Percentiles rank a stretch among this genome's conserved stretches.
These are phyloP conservation scores for Caligus rogercresseyi DNA, from an alignment of 1,140 invertebrate genomes.

Conservation along the genomic window DNA sequence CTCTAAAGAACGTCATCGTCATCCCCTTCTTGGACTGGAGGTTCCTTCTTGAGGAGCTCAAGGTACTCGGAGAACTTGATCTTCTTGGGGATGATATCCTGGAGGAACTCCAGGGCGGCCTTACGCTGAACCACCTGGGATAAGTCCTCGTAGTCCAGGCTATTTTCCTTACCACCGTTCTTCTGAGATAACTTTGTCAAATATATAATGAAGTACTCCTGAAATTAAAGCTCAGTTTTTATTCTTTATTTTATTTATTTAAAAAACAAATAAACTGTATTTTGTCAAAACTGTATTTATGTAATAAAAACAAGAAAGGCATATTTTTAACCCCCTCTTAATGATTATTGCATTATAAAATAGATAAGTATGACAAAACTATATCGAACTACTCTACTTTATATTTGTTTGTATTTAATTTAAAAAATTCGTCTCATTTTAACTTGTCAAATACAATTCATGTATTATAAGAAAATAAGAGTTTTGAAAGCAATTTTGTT, in stretches of 20 bases:
- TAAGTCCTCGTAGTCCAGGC: constrained; percentile 8
- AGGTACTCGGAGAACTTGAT: constrained; percentile 18
- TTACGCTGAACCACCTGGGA: constrained; percentile 10
- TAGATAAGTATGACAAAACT: no score
- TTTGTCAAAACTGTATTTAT: not conserved
- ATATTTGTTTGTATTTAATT: no score
- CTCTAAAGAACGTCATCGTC: constrained; percentile 5
- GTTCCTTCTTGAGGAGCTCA: constrained; percentile 15
- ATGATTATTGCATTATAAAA: no score
- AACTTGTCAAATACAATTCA: no score
- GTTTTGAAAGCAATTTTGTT: no score
- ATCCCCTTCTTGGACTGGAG: not conserved
- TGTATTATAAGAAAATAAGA: no score
- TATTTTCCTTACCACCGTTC: constrained; percentile 2
- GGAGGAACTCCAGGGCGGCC: constrained; percentile 14
- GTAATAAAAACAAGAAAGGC: not conserved
- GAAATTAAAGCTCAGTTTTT: no score
- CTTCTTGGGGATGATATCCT: constrained; percentile 20
- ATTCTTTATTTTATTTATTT: not conserved
- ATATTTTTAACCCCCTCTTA: not conserved
- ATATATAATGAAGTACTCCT: constrained; percentile 19
- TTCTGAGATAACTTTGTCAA: constrained; percentile 14
- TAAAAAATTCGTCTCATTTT: no score
- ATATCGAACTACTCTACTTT: no score
- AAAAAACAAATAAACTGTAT: not conserved